phyloP scores from a whole-genome alignment of 1,140 invertebrate species.

The Trichogramma pretiosum region DNA sequence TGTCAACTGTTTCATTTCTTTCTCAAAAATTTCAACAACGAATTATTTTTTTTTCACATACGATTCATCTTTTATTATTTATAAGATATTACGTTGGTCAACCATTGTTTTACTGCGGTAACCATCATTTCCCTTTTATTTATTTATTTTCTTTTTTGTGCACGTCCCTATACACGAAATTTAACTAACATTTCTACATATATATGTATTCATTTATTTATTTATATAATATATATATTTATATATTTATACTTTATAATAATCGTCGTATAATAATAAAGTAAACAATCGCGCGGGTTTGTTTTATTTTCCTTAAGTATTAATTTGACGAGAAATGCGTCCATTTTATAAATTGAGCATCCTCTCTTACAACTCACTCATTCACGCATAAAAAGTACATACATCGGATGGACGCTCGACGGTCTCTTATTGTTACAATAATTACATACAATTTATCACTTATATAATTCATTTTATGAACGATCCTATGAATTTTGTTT shows the following conservation, averaged over 20 bases:
- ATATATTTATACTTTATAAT: conserved; percentile 23
- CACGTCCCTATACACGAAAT: conserved; percentile 20
- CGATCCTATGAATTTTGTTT: too few species aligned
- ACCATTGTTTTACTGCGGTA: conserved; percentile 6
- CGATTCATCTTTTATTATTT: not conserved
- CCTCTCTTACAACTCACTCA: not conserved
- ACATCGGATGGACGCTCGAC: conserved; percentile 3
- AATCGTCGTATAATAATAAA: conserved; percentile 27
- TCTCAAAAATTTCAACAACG: conserved; percentile 24
- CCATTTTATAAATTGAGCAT: not conserved
- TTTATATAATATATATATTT: conserved; percentile 24
- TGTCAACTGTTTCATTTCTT: conserved; percentile 2
- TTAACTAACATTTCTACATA: conserved; percentile 27
- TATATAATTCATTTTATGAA: conserved; percentile 3
- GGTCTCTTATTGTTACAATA: not conserved
- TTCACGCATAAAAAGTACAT: not conserved
- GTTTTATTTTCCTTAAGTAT: too few species aligned
- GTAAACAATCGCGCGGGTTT: conserved; percentile 26
- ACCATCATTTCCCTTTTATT: not conserved
- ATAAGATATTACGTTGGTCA: conserved; percentile 20
- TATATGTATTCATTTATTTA: conserved; percentile 21
- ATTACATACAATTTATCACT: conserved; percentile 2
- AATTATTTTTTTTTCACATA: conserved; percentile 15
- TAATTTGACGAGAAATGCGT: too few species aligned
- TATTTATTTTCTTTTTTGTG: conserved; percentile 4